Evolutionary conservation across 1,140 invertebrate species (phyloP), one percentile per base, ranked within the genome.

Genomic region (Galleria mellonella): DNA sequence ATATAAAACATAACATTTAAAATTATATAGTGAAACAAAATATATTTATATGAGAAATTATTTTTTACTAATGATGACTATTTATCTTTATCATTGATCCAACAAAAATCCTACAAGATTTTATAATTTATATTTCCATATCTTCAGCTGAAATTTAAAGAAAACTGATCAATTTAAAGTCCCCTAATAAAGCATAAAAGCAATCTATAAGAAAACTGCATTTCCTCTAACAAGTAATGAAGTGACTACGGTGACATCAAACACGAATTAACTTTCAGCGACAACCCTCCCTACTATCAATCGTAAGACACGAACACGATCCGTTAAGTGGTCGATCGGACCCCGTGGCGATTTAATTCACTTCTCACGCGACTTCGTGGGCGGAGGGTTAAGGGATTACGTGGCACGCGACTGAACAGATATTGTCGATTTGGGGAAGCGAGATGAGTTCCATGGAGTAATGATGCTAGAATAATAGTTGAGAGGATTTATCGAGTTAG

Each of bases 211-310:
- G 67, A 69, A 73, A 75, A 70, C 55, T 67, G 66, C 68, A 72
- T 65, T 72, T 70, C 65, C 71, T 62, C 40, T 39, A 43, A 63
- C 70, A 69, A 51, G 57, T 63, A 69, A 75, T 77, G 76, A 76
- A 68, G 60, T 50, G 68, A 54, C 52, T 61, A 61, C 57, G 77
- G 57, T 75, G 76, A 83, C 76, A 83, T 67, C 75, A 62, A 77
- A 83, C 76, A 83, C 49, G 75, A 73, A 72, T 81, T 77, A 81
- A 83, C 76, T 79, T 70, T 72, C 70, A 81, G 65, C 57, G 48
- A 45, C 48, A 60, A 49, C 74, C 68, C 69, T 60, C 72, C 61
- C 55, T 23, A 47, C 66, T 76, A 76, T 79, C 74, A 78, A 71
- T 74, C 65, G 55, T 69, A 65, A 71, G 63, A 68, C 68, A 68